Conservation (phyloP, 2,888 invertebrate species). For the Scaptomyza reducta region DNA sequence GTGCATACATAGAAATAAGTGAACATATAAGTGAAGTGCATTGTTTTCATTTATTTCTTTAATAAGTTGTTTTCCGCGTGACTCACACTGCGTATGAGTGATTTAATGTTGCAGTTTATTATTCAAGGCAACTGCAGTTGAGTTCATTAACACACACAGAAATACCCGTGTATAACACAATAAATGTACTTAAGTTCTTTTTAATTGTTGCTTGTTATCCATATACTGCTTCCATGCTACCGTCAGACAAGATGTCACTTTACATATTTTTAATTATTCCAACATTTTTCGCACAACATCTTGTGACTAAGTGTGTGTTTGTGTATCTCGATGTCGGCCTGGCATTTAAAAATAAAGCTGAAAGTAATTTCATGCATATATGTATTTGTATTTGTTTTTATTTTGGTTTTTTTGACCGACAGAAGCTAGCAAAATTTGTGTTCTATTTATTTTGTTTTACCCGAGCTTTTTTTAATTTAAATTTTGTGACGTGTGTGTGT, state of each 20-base stretch:
- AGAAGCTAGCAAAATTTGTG: slow-evolving; percentile 20
- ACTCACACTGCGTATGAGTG: slow-evolving; percentile 57
- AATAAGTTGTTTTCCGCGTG: slow-evolving; percentile 20
- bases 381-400: slow-evolving; percentile 48
- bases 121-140: neutral
- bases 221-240: slow-evolving; percentile 46
- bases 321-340: slow-evolving; percentile 25
- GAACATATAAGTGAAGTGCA: neutral
- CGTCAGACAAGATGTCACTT: slow-evolving; percentile 66
- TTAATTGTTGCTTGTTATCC: slow-evolving; percentile 37
- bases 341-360: slow-evolving; percentile 69
- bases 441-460: slow-evolving; percentile 37
- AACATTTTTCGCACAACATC: slow-evolving; percentile 38
- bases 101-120: slow-evolving; percentile 29
- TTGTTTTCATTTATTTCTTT: neutral
- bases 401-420: slow-evolving; percentile 29
- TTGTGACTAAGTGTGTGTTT: slow-evolving; percentile 1
- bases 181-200: slow-evolving; percentile 7
- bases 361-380: slow-evolving; percentile 61
- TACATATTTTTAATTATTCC: slow-evolving; percentile 53
- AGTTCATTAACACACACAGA: neutral
- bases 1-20: neutral
- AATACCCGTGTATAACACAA: slow-evolving; percentile 20
- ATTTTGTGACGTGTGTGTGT: slow-evolving; percentile 42
- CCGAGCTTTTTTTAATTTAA: slow-evolving; percentile 26